Evolutionary conservation across 1,140 invertebrate species (phyloP).

Genomic region (Lordiphosa stackelbergi): DNA sequence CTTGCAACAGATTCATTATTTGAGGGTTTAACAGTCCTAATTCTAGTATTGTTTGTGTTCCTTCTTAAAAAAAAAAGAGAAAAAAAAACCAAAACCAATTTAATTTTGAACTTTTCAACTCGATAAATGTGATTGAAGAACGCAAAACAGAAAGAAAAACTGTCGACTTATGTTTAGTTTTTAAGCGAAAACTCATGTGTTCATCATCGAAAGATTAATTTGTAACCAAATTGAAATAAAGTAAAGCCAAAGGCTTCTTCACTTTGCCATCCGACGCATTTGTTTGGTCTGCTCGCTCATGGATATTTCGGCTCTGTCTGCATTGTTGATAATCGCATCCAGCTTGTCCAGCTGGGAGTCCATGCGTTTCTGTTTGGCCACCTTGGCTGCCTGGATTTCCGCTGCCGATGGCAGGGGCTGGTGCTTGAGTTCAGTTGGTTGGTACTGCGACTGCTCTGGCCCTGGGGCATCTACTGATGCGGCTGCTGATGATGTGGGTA

Average conservation of each 20-base stretch:
- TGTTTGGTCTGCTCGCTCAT: constrained; percentile 85
- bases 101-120: neutral
- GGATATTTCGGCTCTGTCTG: constrained; percentile 82
- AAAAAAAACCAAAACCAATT: neutral
- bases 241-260: constrained; percentile 46
- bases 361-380: constrained; percentile 80
- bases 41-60: too few relatives aligned
- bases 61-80: neutral
- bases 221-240: neutral
- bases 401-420: constrained; percentile 55
- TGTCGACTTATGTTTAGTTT: constrained; percentile 52
- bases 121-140: constrained; percentile 54
- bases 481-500: constrained; percentile 14
- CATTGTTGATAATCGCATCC: constrained; percentile 82
- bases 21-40: too few relatives aligned
- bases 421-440: constrained; percentile 46
- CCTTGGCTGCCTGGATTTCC: constrained; percentile 59
- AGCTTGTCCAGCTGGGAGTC: constrained; percentile 82
- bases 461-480: constrained; percentile 74
- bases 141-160: constrained; percentile 20
- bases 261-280: constrained; percentile 83
- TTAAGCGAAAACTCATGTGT: constrained; percentile 50
- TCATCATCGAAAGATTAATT: constrained; percentile 21
- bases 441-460: constrained; percentile 74
- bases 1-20: too few relatives aligned